phyloP scores from a whole-genome alignment of 2,113 vertebrate genomes.

The Microcebus murinus region DNA sequence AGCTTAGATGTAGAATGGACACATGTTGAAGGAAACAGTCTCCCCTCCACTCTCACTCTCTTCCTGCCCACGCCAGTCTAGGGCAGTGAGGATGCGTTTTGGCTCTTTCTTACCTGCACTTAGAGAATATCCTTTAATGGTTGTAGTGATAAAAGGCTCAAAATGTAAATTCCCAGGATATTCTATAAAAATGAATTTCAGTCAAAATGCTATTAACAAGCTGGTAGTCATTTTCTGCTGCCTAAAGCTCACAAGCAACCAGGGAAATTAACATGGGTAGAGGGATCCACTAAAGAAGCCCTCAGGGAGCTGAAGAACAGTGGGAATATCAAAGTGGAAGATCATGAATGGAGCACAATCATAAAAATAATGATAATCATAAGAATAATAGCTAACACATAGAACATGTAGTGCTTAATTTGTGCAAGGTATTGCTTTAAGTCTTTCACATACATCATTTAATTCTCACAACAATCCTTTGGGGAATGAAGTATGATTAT shows the following conservation, averaged over 20 bases:
- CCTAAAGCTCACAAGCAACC: slow-evolving; percentile 77
- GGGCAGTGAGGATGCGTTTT: slow-evolving; percentile 15
- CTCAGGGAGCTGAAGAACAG: neutral
- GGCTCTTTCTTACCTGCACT: slow-evolving; percentile 54
- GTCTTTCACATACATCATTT: neutral
- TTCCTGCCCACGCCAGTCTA: neutral
- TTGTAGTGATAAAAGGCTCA: slow-evolving; percentile 70
- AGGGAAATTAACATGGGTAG: slow-evolving; percentile 74
- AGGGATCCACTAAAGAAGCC: slow-evolving; percentile 40
- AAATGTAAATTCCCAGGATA: slow-evolving; percentile 75
- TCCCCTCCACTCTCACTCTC: neutral
- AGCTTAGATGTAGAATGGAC: neutral
- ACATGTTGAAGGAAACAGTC: neutral
- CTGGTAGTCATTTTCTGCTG: slow-evolving; percentile 79
- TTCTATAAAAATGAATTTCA: slow-evolving; percentile 75
- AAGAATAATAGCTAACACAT: neutral
- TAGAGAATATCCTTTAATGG: slow-evolving; percentile 61
- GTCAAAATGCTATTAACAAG: slow-evolving; percentile 79
- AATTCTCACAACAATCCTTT: neutral
- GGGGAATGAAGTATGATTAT: neutral
- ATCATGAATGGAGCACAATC: slow-evolving; percentile 45
- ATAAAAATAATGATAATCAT: slow-evolving; percentile 5
- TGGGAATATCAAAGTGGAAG: slow-evolving; percentile 35
- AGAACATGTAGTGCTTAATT: neutral
- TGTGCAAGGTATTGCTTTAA: neutral